Percentiles rank a stretch among this genome's conserved stretches.
phyloP scores from a whole-genome alignment of 2,888 invertebrate genomes.

The Anthophora plumipes region DNA sequence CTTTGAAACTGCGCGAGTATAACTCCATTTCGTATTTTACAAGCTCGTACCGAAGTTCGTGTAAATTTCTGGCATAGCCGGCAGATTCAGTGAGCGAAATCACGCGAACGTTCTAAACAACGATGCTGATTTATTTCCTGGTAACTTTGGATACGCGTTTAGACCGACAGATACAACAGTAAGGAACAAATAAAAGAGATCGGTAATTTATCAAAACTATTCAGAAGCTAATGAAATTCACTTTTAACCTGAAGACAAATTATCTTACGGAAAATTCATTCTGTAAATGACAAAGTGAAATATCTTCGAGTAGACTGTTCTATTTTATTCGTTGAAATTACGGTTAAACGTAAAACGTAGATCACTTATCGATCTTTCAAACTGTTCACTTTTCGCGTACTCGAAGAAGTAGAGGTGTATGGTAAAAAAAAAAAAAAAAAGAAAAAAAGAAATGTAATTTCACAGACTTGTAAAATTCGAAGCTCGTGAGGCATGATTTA shows the following conservation, averaged over 20 bases:
- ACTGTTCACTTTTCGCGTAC: no score
- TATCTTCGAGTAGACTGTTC: no score
- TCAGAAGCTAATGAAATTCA: not conserved
- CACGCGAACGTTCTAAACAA: conserved; percentile 19
- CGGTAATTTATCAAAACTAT: not conserved
- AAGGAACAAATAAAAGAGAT: not conserved
- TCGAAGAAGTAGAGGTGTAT: no score
- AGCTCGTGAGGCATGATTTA: conserved; percentile 31
- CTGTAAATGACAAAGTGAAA: no score
- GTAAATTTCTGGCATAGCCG: conserved; percentile 4
- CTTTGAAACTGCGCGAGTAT: conserved; percentile 2
- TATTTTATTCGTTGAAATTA: no score
- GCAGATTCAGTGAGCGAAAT: conserved; percentile 13
- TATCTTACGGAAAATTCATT: no score
- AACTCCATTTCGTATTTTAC: conserved; percentile 1
- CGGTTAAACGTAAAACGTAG: no score
- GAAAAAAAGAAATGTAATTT: not conserved
- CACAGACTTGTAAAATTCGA: not conserved
- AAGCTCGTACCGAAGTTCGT: not conserved
- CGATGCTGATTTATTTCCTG: conserved; percentile 8
- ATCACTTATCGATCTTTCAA: no score
- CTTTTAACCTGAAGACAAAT: no score
- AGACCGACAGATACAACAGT: not conserved
- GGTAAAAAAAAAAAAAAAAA: not conserved
- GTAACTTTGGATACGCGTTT: not conserved